Evolutionary conservation across 2,888 invertebrate genomes (phyloP).

Genomic region (Macrosiphum euphorbiae): DNA sequence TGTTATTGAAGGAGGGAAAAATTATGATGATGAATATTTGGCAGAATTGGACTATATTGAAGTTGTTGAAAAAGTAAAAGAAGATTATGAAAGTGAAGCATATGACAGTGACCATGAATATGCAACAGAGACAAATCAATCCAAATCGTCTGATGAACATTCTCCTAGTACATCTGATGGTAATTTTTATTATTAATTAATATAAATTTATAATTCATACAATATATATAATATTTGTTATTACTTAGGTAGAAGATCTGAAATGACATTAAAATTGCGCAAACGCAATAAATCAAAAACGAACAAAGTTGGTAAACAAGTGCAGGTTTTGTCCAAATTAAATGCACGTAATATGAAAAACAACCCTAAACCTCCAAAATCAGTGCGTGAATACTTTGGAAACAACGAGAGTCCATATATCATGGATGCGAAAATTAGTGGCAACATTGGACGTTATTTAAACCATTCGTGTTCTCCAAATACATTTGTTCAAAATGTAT

Average conservation of each 20-base stretch:
- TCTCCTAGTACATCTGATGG: not conserved
- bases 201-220: not conserved
- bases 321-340: not conserved
- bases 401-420: constrained; percentile 88
- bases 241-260: constrained; percentile 42
- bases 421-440: constrained; percentile 97
- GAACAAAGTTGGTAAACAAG: constrained; percentile 53
- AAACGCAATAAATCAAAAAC: constrained; percentile 52
- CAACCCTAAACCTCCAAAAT: constrained; percentile 10
- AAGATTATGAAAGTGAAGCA: constrained; percentile 73
- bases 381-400: constrained; percentile 75
- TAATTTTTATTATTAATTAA: not conserved
- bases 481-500: constrained; percentile 97
- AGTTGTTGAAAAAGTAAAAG: constrained; percentile 86
- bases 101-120: constrained; percentile 66
- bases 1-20: constrained; percentile 85
- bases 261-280: not conserved
- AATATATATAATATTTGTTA: not conserved
- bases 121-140: not conserved
- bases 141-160: constrained; percentile 28
- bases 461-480: constrained; percentile 97
- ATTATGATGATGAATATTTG: constrained; percentile 95
- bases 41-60: constrained; percentile 98
- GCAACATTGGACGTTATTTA: constrained; percentile 96
- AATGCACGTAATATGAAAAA: constrained; percentile 17